Percentiles rank a stretch among this genome's conserved stretches.
Conservation (phyloP, 2,888 invertebrate species). For the Leucania comma region DNA sequence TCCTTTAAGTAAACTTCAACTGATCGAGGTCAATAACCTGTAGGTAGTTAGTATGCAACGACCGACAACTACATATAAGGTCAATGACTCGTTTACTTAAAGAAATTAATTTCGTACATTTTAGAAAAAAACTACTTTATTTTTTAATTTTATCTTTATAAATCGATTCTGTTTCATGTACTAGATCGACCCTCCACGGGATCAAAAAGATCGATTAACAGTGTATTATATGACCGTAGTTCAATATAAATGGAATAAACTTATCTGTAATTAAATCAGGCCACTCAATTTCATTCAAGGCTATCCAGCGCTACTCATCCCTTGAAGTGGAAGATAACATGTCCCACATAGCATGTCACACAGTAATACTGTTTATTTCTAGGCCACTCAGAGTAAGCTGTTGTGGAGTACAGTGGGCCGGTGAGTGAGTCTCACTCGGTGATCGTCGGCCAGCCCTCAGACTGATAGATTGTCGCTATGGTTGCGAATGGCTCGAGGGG, state of each 20-base stretch:
- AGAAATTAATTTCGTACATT: too few species aligned
- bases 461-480: constrained; percentile 53
- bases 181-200: too few species aligned
- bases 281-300: not conserved
- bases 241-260: not conserved
- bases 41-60: too few species aligned
- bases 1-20: too few species aligned
- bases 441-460: constrained; percentile 36
- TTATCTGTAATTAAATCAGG: constrained; percentile 6
- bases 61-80: too few species aligned
- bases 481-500: constrained; percentile 44
- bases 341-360: constrained; percentile 10
- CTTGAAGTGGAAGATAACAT: constrained; percentile 8
- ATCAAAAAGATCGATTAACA: too few species aligned
- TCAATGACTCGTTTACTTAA: too few species aligned
- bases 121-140: too few species aligned
- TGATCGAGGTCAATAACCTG: too few species aligned
- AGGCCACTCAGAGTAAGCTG: constrained; percentile 30
- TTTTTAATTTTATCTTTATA: too few species aligned
- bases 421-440: constrained; percentile 21
- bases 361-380: constrained; percentile 47
- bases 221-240: too few species aligned
- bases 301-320: constrained; percentile 1
- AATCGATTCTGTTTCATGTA: too few species aligned
- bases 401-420: constrained; percentile 33